These are phyloP conservation scores for Alethe castanea DNA, from an alignment of 2,113 vertebrate species.

Conservation along the genomic window DNA sequence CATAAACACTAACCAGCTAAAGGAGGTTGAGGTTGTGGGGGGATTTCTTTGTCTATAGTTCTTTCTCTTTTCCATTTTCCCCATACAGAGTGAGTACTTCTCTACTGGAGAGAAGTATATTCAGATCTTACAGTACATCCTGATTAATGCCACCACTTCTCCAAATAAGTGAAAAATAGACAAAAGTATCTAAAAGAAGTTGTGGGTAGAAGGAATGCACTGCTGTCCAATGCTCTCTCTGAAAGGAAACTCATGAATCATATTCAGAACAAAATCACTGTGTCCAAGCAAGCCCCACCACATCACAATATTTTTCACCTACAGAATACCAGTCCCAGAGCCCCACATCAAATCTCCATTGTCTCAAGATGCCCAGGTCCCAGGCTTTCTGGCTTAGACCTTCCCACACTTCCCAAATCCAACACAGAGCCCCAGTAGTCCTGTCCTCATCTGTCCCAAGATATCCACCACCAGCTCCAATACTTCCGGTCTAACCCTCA, in stretches of 20 bases:
- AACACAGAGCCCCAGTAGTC: not conserved
- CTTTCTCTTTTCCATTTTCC: not conserved
- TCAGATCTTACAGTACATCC: not conserved
- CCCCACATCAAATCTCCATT: not conserved
- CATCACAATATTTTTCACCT: not conserved
- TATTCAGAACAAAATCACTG: not conserved
- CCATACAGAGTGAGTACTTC: not conserved
- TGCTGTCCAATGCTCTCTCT: not conserved
- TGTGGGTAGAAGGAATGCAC: accelerated
- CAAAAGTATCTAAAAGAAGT: not conserved
- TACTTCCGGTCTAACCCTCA: not conserved
- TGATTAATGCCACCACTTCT: not conserved
- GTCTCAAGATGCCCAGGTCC: not conserved
- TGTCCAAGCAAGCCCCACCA: not conserved
- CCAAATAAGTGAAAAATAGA: not conserved
- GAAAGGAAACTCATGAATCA: not conserved
- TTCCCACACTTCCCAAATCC: not conserved
- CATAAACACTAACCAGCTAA: not conserved
- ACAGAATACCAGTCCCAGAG: not conserved
- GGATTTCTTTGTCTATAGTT: not conserved
- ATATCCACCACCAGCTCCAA: not conserved
- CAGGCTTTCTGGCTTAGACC: not conserved
- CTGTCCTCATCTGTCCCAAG: not conserved
- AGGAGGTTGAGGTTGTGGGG: accelerated
- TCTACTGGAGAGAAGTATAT: not conserved